A percentile compares a stretch with the other conserved stretches of the same genome.
phyloP scores from a whole-genome alignment of 1,140 invertebrate species.

The Habropoda laboriosa region DNA sequence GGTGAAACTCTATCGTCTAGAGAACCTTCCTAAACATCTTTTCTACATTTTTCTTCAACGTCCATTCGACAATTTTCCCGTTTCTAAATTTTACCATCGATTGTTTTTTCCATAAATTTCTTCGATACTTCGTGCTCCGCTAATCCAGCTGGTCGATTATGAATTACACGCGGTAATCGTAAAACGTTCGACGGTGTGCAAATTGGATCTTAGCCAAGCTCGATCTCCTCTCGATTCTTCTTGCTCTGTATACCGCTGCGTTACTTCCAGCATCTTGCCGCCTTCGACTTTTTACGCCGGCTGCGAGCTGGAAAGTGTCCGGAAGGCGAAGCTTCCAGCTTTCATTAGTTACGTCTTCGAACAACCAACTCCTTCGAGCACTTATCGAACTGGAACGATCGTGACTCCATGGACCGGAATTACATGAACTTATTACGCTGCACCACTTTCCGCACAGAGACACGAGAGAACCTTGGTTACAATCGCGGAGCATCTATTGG shows the following conservation, averaged over 20 bases:
- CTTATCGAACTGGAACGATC: slow-evolving; percentile 58
- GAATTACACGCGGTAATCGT: slow-evolving; percentile 40
- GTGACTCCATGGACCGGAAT: slow-evolving; percentile 51
- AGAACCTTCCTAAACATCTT: too few relatives aligned
- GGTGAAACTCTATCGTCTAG: not conserved
- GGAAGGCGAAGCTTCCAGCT: slow-evolving; percentile 52
- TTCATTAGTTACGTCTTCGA: slow-evolving; percentile 65
- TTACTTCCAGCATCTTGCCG: slow-evolving; percentile 52
- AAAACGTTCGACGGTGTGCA: slow-evolving; percentile 28
- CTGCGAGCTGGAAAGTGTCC: slow-evolving; percentile 56
- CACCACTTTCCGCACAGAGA: not conserved
- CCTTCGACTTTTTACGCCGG: slow-evolving; percentile 48
- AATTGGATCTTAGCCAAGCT: slow-evolving; percentile 56
- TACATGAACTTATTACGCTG: slow-evolving; percentile 56
- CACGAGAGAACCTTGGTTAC: slow-evolving; percentile 12
- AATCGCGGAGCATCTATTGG: not conserved
- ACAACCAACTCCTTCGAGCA: slow-evolving; percentile 42
- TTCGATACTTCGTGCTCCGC: too few relatives aligned
- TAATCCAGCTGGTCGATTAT: slow-evolving; percentile 34
- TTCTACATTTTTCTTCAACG: too few relatives aligned
- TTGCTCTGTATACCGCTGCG: slow-evolving; percentile 17
- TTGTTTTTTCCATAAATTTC: not conserved
- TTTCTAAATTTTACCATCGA: not conserved
- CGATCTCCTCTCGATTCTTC: slow-evolving; percentile 3
- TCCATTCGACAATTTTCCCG: not conserved